Conservation (phyloP, 2,113 vertebrate species). For the Caracal caracal region DNA sequence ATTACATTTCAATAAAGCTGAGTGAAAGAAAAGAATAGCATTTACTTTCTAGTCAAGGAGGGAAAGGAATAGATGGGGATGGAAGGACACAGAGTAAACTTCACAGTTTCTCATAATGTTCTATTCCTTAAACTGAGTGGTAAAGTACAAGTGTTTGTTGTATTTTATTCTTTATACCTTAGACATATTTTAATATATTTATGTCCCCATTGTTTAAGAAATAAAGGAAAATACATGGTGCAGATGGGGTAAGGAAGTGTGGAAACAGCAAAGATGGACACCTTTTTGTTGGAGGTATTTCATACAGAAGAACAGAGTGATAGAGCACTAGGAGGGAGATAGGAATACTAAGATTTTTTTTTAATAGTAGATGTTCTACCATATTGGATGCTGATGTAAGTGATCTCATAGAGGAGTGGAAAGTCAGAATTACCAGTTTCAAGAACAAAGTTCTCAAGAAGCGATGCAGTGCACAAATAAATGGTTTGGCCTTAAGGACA, state of each 20-base stretch:
- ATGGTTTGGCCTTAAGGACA: not conserved
- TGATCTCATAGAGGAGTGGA: not conserved
- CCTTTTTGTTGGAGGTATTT: not conserved
- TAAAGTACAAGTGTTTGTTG: not conserved
- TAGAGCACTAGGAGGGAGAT: not conserved
- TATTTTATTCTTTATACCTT: not conserved
- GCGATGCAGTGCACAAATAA: not conserved
- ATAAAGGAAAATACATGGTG: not conserved
- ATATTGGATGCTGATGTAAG: not conserved
- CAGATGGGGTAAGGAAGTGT: not conserved
- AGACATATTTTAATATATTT: not conserved
- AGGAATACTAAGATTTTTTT: not conserved
- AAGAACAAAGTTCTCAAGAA: not conserved
- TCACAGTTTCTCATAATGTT: not conserved
- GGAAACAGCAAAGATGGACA: not conserved
- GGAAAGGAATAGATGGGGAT: not conserved
- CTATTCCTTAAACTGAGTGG: not conserved
- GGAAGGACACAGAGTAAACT: not conserved
- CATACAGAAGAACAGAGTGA: not conserved
- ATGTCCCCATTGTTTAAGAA: not conserved
- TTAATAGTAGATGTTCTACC: not conserved
- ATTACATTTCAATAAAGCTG: too few relatives aligned
- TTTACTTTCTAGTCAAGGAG: not conserved
- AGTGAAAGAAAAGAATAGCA: not conserved
- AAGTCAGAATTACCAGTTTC: not conserved